Evolutionary conservation across 2,113 vertebrate species (phyloP), one percentile per base, ranked within the genome.

Genomic region (Neodontobutis hainanensis): DNA sequence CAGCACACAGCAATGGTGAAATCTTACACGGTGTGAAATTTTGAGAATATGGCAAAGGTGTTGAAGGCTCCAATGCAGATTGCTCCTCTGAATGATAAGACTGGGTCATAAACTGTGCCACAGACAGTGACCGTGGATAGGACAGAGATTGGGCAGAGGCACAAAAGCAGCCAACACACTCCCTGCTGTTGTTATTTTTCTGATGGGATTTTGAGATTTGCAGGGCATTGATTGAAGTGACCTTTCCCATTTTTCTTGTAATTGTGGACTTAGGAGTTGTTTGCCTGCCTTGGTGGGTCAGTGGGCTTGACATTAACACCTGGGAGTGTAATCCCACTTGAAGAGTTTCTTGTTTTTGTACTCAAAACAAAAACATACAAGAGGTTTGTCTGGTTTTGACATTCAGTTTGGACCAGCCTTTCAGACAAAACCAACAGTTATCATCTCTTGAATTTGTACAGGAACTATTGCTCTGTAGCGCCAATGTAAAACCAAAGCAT

Each of bases 51-150:
- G 11, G 5, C 35, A 56, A 38, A 38, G 8, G 50, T 46, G 45
- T 60, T 44, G 83, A 87, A 90, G 87, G 92, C 89, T 89, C 88
- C 90, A 16, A 92, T 90, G 86, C 89, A 92, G 92, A 92, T 90
- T 83, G 87, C 91, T 91, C 90, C 85, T 92, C 87, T 93, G 92
- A 93, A 87, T 92, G 90, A 94, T 90, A 90, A 82, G 88, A 90
- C 90, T 83, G 77, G 85, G 87, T 87, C 88, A 92, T 95, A 93
- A 94, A 93, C 92, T 92, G 86, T 92, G 88, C 92, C 84, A 78
- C 89, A 85, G 83, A 90, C n/a, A n/a, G n/a, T 92, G 89, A 93
- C 15, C 34, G 91, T 86, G 53, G 65, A 61, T 40, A 38, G 36
- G 48, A 48, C 3, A 9, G 42, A 66, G 45, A 45, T 42, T 49